Base-by-base conservation (phyloP, 2,888 invertebrate species). In the Patella caerulea region DNA sequence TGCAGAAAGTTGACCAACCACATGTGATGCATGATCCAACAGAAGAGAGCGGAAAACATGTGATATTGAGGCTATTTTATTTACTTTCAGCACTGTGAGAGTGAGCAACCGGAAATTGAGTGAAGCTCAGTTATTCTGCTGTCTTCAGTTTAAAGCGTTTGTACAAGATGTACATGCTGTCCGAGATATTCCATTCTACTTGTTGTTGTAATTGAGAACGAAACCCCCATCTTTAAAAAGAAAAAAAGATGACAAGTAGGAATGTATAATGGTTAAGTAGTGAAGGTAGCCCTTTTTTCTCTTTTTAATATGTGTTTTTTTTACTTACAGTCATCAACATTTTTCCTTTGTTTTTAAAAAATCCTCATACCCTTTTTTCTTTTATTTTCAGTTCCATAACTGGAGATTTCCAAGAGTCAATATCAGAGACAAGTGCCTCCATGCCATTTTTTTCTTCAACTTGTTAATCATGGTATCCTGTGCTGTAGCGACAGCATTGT, bases 401-500 rank as follows among this genome's bases (percentile, higher is more conserved):
- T 92, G 93, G 92, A 89, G 91, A 76, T 90, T 92, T 82, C 93
- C 93, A 11, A 87, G 90, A 65, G 93, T 93, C 79, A 91, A 92
- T 54, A 83, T 88, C 4, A 89, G 92, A 54, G 93, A 93, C 87
- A 92, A 93, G 81, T 90, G 92, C 77, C 91, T 93, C 34, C 93
- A 93, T 84, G 84, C 89, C 15, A 85, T 93, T 59, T 93, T 93
- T 86, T 84, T 93, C 24, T 78, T 92, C 75, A 92, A 92, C 59
- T 87, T 93, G 56, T 77, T 93, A 45, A 87, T 93, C 73, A 93
- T 93, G 93, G 86, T 93, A 29, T 88, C 90, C 69, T 93, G 93
- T 85, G 93, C 93, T 7, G 90, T 92, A 55, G 92, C 92, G 29
- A 93, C 93, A 2, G 90, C 93, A 70, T 88, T 93, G 85, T 93